These are phyloP conservation scores for Mesopsocus fuscifrons DNA, from an alignment of 2,888 invertebrate species.

Conservation along the genomic window DNA sequence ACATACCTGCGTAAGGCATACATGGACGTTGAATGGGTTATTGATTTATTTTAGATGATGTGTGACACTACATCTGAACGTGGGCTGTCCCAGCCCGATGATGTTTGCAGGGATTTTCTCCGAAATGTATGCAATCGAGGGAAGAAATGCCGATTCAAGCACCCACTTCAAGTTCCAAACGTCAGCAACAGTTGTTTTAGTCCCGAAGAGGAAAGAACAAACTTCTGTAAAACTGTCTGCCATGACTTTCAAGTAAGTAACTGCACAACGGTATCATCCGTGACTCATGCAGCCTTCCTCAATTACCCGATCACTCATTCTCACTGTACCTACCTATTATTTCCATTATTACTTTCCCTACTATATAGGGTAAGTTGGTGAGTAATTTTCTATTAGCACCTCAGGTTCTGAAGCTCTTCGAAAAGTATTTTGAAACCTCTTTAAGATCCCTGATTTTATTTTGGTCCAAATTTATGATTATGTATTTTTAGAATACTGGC, in stretches of 20 bases:
- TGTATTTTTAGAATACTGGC: background rate
- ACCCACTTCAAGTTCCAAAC: background rate
- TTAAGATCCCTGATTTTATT: background rate
- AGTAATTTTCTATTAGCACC: background rate
- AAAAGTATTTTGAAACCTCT: background rate
- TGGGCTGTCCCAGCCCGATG: no score
- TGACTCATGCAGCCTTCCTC: no score
- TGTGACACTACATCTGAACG: no score
- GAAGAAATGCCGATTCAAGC: slow-evolving; percentile 4
- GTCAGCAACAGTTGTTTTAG: background rate
- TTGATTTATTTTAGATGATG: no score
- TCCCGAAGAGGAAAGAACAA: slow-evolving; percentile 6
- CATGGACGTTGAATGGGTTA: no score
- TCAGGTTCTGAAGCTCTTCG: background rate
- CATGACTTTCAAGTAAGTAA: slow-evolving; percentile 5
- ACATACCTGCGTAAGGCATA: no score
- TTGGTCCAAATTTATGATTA: background rate
- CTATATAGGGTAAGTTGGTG: background rate
- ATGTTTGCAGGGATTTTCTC: slow-evolving; percentile 7
- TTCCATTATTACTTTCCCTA: background rate
- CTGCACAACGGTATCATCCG: no score
- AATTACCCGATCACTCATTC: no score
- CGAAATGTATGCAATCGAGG: slow-evolving; percentile 6
- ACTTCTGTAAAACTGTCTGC: background rate
- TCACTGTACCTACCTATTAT: no score